A percentile compares a stretch with the other conserved stretches of the same genome.
Conservation (phyloP, 2,797 vertebrate genomes). For the Pantherophis vulpinus region DNA sequence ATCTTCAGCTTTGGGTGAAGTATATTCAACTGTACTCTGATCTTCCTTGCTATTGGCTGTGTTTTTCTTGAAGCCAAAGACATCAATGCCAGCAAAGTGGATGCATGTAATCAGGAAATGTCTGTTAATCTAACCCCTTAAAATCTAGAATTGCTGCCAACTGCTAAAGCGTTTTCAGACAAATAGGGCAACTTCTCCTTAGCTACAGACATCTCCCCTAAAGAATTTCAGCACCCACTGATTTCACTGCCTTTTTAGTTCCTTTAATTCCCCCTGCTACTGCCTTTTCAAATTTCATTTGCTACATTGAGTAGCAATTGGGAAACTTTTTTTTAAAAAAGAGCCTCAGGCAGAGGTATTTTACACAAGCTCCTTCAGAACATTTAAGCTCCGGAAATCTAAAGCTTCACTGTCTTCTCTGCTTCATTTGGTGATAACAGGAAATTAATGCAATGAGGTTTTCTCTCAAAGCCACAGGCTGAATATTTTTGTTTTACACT, state of each 20-base stretch:
- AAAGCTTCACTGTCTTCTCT: background rate
- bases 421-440: conserved; percentile 29
- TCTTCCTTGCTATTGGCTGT: background rate
- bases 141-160: background rate
- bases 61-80: background rate
- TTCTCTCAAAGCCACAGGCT: background rate
- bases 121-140: background rate
- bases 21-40: background rate
- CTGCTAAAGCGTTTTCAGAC: background rate
- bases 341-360: background rate
- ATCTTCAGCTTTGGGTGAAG: background rate
- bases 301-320: background rate
- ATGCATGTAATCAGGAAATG: background rate
- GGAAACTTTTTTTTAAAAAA: background rate
- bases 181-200: background rate
- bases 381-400: conserved; percentile 12
- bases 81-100: background rate
- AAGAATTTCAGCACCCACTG: background rate
- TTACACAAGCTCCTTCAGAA: background rate
- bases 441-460: conserved; percentile 33
- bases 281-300: background rate
- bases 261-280: background rate
- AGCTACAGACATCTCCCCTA: background rate
- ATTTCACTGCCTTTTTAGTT: background rate
- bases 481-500: background rate